Evolutionary conservation across 2,797 vertebrate species (phyloP).

Genomic region (Xenentodon cancila): DNA sequence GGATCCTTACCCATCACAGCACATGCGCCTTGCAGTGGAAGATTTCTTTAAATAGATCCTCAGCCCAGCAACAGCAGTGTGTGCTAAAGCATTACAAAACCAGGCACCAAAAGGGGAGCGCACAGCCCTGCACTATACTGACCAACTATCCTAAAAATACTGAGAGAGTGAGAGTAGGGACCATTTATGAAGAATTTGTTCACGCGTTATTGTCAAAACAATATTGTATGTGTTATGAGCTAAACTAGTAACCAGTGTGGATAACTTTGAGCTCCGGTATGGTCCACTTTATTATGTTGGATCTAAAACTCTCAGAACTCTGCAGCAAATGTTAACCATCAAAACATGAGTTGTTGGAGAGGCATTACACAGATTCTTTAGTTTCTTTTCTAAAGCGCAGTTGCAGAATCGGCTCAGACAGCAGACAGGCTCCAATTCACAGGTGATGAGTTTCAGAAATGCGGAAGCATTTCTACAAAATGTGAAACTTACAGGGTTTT

Average conservation of each 20-base stretch:
- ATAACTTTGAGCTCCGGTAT: background rate
- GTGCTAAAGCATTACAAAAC: conserved; percentile 16
- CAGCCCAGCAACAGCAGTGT: conserved; percentile 70
- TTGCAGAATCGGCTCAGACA: conserved; percentile 4
- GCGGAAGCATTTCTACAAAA: no score
- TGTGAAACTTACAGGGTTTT: no score
- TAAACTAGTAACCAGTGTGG: background rate
- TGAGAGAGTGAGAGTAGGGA: no score
- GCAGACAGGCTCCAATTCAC: background rate
- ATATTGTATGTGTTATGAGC: background rate
- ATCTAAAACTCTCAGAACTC: background rate
- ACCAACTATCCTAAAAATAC: no score
- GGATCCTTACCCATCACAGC: conserved; percentile 21
- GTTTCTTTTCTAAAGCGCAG: background rate
- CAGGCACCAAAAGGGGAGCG: background rate
- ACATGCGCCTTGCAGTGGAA: conserved; percentile 65
- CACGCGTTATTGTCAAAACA: background rate
- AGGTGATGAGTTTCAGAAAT: conserved; percentile 7
- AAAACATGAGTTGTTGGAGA: background rate
- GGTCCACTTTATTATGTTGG: background rate
- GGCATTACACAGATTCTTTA: background rate
- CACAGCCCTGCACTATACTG: no score
- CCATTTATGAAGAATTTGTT: no score
- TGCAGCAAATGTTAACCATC: background rate
- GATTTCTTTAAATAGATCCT: conserved; percentile 74